A percentile compares a stretch with the other conserved stretches of the same genome.
phyloP scores from a whole-genome alignment of 2,113 vertebrate genomes.

The Sterrhoptilus dennistouni region DNA sequence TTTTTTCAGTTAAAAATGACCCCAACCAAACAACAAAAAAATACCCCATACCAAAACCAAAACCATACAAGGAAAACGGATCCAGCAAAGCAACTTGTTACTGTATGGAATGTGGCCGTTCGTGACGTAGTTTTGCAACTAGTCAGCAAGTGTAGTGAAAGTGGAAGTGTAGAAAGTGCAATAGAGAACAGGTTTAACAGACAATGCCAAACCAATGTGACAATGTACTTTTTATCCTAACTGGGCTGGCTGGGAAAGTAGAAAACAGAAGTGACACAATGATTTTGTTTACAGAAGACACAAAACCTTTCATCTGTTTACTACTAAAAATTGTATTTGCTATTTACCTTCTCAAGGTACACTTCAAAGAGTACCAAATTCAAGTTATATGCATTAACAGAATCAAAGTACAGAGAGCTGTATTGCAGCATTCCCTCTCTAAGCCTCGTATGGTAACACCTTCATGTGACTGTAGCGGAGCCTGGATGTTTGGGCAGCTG shows the following conservation, averaged over 20 bases:
- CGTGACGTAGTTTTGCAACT: slow-evolving; percentile 40
- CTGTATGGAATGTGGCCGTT: slow-evolving; percentile 46
- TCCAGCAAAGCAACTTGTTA: slow-evolving; percentile 24
- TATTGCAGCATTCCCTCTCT: neutral
- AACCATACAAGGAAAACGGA: slow-evolving; percentile 14
- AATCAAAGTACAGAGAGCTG: neutral
- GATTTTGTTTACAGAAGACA: slow-evolving; percentile 54
- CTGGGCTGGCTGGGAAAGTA: neutral
- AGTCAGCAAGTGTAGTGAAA: slow-evolving; percentile 54
- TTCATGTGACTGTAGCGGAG: neutral
- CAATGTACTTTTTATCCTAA: neutral
- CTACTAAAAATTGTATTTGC: slow-evolving; percentile 36
- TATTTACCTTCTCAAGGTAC: slow-evolving; percentile 22
- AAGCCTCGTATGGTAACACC: neutral
- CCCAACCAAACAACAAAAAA: neutral
- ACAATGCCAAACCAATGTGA: slow-evolving; percentile 40
- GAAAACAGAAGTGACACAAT: neutral
- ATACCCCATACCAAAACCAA: neutral
- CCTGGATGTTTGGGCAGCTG: slow-evolving; percentile 52
- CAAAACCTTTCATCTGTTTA: slow-evolving; percentile 41
- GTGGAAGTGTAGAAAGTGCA: slow-evolving; percentile 36
- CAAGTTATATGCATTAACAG: neutral
- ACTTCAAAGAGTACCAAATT: neutral
- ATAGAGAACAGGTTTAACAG: slow-evolving; percentile 43
- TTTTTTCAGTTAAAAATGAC: neutral